Conservation (phyloP, 2,113 vertebrate genomes). For the Camelus dromedarius region DNA sequence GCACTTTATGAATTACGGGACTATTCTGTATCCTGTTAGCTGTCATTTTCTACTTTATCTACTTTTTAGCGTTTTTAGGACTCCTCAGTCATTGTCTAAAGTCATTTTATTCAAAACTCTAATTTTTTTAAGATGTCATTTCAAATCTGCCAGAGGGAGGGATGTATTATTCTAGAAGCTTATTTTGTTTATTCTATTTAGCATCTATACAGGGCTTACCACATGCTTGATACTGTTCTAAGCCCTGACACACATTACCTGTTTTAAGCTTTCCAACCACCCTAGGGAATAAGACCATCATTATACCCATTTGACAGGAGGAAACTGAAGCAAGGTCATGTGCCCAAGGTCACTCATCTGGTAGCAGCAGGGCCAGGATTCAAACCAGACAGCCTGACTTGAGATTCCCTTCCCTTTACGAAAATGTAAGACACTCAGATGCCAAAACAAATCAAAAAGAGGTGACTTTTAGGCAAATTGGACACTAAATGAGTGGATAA, state of each 20-base stretch:
- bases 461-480: neutral
- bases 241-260: neutral
- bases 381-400: neutral
- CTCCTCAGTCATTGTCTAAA: neutral
- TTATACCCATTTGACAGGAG: neutral
- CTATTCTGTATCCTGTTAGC: neutral
- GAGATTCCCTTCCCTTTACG: neutral
- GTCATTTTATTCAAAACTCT: conserved; percentile 24
- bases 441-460: neutral
- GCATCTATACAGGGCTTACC: neutral
- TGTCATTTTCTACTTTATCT: conserved; percentile 57
- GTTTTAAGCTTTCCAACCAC: neutral
- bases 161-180: neutral
- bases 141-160: neutral
- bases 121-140: conserved; percentile 31
- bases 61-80: conserved; percentile 25
- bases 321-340: neutral
- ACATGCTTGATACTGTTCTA: too few relatives aligned
- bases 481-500: neutral
- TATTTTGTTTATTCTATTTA: neutral
- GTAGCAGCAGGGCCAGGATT: neutral
- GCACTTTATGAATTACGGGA: neutral
- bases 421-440: neutral
- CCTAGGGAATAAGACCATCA: neutral
- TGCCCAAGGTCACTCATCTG: neutral